Evolutionary conservation across 1,140 invertebrate genomes (phyloP).

Genomic region (honey bee (Apis mellifera)): Amel_HAv3.1 CM009939.2:9533001-9533500

Average conservation of each 20-base stretch:
- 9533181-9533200: slow-evolving; percentile 77
- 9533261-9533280: slow-evolving; percentile 69
- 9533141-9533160: slow-evolving; percentile 75
- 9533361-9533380: slow-evolving; percentile 76
- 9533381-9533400: slow-evolving; percentile 73
- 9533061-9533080: slow-evolving; percentile 74
- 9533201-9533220: slow-evolving; percentile 74
- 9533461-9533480: no score
- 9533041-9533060: slow-evolving; percentile 75
- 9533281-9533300: slow-evolving; percentile 72
- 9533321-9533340: slow-evolving; percentile 73
- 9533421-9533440: slow-evolving; percentile 72
- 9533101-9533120: slow-evolving; percentile 69
- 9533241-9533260: slow-evolving; percentile 64
- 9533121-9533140: slow-evolving; percentile 76
- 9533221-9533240: slow-evolving; percentile 75
- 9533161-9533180: slow-evolving; percentile 74
- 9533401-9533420: slow-evolving; percentile 69
- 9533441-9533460: slow-evolving; percentile 67
- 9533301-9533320: slow-evolving; percentile 69
- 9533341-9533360: slow-evolving; percentile 69
- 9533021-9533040: slow-evolving; percentile 74
- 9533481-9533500: no score
- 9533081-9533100: slow-evolving; percentile 71
- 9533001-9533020: slow-evolving; percentile 71